phyloP scores from a whole-genome alignment of 92 coral and sea anemone species.

The Parazoanthus atlanticus region DNA sequence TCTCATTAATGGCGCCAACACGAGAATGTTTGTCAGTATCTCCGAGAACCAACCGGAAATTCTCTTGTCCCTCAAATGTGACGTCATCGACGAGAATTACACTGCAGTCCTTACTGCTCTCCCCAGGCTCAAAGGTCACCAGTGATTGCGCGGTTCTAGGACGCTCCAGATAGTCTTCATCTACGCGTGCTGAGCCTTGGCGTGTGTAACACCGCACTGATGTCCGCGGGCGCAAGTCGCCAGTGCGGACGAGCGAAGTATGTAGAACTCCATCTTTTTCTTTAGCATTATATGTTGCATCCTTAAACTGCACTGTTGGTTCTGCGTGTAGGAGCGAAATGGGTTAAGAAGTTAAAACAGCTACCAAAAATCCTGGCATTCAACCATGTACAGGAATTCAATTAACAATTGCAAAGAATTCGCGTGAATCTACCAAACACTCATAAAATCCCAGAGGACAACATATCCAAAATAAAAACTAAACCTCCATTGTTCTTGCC shows the following conservation, averaged over 20 bases:
- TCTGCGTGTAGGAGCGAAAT: constrained; percentile 47
- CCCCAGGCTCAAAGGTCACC: constrained; percentile 79
- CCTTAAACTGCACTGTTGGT: constrained; percentile 81
- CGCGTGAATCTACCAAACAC: too few species aligned
- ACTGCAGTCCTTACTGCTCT: constrained; percentile 72
- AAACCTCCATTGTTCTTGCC: too few species aligned
- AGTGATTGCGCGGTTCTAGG: constrained; percentile 71
- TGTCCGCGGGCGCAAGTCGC: constrained; percentile 76
- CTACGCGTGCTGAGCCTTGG: constrained; percentile 79
- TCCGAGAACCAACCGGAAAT: constrained; percentile 74
- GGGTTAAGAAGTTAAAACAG: background rate
- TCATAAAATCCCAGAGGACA: too few species aligned
- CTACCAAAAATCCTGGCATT: background rate
- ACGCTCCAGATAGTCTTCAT: constrained; percentile 80
- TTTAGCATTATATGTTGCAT: constrained; percentile 48
- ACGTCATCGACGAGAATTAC: constrained; percentile 75
- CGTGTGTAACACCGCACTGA: constrained; percentile 91
- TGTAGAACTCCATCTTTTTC: constrained; percentile 67
- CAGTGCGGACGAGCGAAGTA: constrained; percentile 79
- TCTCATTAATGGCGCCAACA: constrained; percentile 74
- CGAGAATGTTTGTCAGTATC: constrained; percentile 52
- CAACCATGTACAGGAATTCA: too few species aligned
- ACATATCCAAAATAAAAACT: too few species aligned
- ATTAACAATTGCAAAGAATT: too few species aligned
- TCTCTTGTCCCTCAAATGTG: constrained; percentile 71